Evolutionary conservation across 2,797 vertebrate genomes (phyloP), one percentile per base, ranked within the genome.

Genomic region (Gallirallus australis): DNA sequence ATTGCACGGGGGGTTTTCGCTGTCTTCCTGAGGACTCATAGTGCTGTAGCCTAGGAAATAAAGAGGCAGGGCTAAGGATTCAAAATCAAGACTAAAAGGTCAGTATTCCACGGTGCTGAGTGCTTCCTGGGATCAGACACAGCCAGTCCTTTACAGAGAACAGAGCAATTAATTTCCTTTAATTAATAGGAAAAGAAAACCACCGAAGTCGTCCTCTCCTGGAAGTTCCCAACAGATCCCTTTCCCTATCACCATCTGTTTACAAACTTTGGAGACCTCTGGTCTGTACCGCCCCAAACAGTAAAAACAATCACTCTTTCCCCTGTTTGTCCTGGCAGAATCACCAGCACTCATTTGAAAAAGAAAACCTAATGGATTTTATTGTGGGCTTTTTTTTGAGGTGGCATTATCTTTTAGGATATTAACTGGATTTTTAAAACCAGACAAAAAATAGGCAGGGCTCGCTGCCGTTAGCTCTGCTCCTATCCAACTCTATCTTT

Each of bases 11-110:
- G 99, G 99, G 90, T 99, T 99, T 96, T 99, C 99, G 1, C 99
- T 99, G 98, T 99, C 99, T 93, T 99, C 99, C 97, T 99, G 99
- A 0, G 99, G 99, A 89, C 99, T 99, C 99, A 99, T 99, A 39
- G 99, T 99, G 97, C 99, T 99, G 97, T 99, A 99, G 47, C 99
- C 99, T 99, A 94, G 60, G 60, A 66, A 45, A 85, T 0, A 28
- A 94, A 89, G 79, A 37, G 61, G 47, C 50, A 24, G 33, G 53
- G 12, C 6, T 27, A 23, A 75, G 63, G 31, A 69, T 35, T 24
- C 42, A 61, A 61, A 50, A 61, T 52, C 37, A 4, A 27, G 73
- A 52, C 27, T 57, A 19, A 65, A 47, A 83, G 23, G 24, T 64
- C 37, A 54, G 1, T 27, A 56, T 25, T 52, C 66, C 64, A 15